phyloP scores from a whole-genome alignment of 2,888 invertebrate species.

The Hypena proboscidalis region DNA sequence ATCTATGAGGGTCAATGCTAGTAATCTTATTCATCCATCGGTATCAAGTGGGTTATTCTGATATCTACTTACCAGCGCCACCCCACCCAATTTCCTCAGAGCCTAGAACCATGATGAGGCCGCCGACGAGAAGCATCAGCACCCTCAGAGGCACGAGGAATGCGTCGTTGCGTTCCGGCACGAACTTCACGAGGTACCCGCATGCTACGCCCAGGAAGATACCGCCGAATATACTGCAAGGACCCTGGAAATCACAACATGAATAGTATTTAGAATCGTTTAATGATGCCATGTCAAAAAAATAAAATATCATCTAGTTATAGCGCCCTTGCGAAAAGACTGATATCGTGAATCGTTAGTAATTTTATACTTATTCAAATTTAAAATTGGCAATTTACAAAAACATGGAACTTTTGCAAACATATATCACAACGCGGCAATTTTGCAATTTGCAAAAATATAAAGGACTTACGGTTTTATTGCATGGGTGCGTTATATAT shows the following conservation, averaged over 20 bases:
- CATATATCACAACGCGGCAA: no score
- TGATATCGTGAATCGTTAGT: no score
- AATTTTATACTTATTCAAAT: no score
- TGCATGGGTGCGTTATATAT: no score
- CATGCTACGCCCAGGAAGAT: conserved; percentile 92
- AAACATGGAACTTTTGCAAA: no score
- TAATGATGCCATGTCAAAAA: no score
- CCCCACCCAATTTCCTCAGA: conserved; percentile 91
- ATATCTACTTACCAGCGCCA: conserved; percentile 78
- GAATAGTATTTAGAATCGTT: no score
- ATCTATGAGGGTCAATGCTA: conserved; percentile 46
- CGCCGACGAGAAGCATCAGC: conserved; percentile 91
- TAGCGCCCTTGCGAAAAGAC: no score
- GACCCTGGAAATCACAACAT: conserved; percentile 83
- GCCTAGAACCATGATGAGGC: conserved; percentile 94
- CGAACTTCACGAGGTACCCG: conserved; percentile 92
- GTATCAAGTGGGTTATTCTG: neutral
- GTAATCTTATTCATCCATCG: neutral
- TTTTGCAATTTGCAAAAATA: no score
- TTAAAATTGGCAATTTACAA: no score
- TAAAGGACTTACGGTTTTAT: no score
- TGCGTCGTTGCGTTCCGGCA: conserved; percentile 93
- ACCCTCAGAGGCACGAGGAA: conserved; percentile 93
- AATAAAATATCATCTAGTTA: no score
- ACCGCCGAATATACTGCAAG: conserved; percentile 92